Percentiles rank a stretch among this genome's conserved stretches.
These are phyloP conservation scores for Parasteatoda tepidariorum DNA, from an alignment of 1,140 invertebrate genomes.

Conservation along the genomic window DNA sequence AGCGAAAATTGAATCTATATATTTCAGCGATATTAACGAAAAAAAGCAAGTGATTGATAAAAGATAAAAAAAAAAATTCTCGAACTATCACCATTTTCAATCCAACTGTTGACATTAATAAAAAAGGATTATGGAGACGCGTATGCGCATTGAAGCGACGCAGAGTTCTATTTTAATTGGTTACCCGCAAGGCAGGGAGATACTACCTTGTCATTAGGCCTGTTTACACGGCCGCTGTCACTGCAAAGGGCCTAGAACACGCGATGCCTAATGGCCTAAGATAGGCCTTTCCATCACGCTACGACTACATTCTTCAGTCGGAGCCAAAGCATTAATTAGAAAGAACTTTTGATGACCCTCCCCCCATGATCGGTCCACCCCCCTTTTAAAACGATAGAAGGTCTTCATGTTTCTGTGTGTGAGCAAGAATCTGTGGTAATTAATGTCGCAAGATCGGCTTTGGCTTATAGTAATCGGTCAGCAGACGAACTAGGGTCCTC, in stretches of 20 bases:
- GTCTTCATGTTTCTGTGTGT: background rate
- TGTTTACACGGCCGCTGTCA: conserved; percentile 56
- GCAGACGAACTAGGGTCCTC: background rate
- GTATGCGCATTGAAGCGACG: conserved; percentile 40
- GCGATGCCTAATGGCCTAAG: conserved; percentile 29
- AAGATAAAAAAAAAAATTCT: background rate
- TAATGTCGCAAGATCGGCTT: conserved; percentile 33
- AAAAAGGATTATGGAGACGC: conserved; percentile 55
- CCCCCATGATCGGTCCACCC: conserved; percentile 13
- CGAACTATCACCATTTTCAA: conserved; percentile 25
- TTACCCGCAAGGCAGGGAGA: conserved; percentile 30
- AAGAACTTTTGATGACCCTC: conserved; percentile 17
- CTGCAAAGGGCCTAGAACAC: conserved; percentile 22
- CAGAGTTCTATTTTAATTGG: conserved; percentile 45
- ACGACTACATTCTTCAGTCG: conserved; percentile 16
- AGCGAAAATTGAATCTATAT: too few relatives aligned
- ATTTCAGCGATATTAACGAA: background rate
- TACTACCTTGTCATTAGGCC: conserved; percentile 60
- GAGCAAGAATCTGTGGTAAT: conserved; percentile 20
- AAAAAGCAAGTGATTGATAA: background rate
- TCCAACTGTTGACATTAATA: conserved; percentile 59
- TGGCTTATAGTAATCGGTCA: conserved; percentile 25
- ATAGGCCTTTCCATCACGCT: conserved; percentile 45
- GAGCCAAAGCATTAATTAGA: conserved; percentile 33
- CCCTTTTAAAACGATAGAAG: conserved; percentile 1